phyloP scores from a whole-genome alignment of 2,888 invertebrate genomes.

The Nephrotoma appendiculata region DNA sequence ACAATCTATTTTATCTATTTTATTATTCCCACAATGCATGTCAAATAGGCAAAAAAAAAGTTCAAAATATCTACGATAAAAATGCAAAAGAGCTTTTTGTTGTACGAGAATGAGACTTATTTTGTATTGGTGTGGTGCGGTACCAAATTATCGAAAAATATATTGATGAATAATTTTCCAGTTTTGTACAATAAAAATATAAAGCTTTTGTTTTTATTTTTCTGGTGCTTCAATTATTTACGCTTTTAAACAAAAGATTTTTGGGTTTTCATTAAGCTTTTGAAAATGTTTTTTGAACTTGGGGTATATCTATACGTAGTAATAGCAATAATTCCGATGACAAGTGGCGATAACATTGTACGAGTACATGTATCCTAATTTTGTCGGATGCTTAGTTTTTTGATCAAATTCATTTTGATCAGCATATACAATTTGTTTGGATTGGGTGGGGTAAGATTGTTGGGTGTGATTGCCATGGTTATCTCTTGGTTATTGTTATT shows the following conservation, averaged over 20 bases:
- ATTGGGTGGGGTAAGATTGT: not conserved
- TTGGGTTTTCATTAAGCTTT: not conserved
- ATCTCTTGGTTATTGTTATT: not conserved
- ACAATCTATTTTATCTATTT: not conserved
- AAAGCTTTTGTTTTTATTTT: not conserved
- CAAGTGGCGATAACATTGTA: not conserved
- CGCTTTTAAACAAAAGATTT: not conserved
- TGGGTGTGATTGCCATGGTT: not conserved
- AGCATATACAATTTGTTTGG: not conserved
- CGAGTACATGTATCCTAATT: not conserved
- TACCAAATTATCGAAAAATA: not conserved
- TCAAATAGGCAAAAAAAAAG: not conserved
- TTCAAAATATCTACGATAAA: not conserved
- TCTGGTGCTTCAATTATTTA: not conserved
- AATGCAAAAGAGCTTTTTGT: not conserved
- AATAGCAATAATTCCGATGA: not conserved
- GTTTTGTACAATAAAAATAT: not conserved
- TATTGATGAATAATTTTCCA: not conserved
- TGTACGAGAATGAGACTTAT: not conserved
- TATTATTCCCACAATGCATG: not conserved
- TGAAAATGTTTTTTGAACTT: not conserved
- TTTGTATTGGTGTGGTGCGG: not conserved
- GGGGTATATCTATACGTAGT: not conserved
- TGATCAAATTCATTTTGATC: not conserved
- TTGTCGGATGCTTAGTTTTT: not conserved